Base-by-base conservation (phyloP, 2,113 vertebrate genomes). In the Sorex araneus region DNA sequence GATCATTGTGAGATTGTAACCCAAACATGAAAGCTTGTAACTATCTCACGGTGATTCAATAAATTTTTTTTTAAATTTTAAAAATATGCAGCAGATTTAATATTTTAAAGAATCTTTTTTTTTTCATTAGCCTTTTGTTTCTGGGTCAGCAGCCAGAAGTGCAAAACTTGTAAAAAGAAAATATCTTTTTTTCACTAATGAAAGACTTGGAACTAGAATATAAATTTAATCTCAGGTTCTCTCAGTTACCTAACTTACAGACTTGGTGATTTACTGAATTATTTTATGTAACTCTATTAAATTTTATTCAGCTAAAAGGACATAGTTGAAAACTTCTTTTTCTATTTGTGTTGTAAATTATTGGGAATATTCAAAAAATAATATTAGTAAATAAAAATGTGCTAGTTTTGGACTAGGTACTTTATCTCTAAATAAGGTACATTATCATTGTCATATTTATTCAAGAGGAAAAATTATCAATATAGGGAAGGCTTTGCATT, bases 391-490 rank as follows among this genome's bases (percentile, higher is more conserved):
- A 2, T 11, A 89, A 89, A 71, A 69, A 40, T 64, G 6, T 12
- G 21, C 6, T 19, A 0, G 32, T 36, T 54, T 19, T 92, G 47
- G 32, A 15, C 19, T 69, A 13, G 2, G 0, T 70, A 16, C 7
- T 13, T 78, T 54, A 18, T 27, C 1, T 80, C 27, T 71, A n/a
- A n/a, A 8, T 83, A 71, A 78, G 6, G 25, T 8, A 83, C 4
- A n/a, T 40, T 25, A 36, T 76, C 40, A n/a, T n/a, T 69, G 30
- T 54, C 67, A 32, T 23, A 80, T 74, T 84, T 75, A 90, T 69
- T 94, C 83, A 50, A 73, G 16, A 83, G 18, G 71, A 69, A 77
- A 88, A 91, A 32, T 54, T 36, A 2, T 86, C 85, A 85, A 28
- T 54, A 66, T 18, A 69, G 32, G 45, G 18, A 71, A 66, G 5